Conservation (phyloP, 2,888 invertebrate species). For the Leptura quadrifasciata region DNA sequence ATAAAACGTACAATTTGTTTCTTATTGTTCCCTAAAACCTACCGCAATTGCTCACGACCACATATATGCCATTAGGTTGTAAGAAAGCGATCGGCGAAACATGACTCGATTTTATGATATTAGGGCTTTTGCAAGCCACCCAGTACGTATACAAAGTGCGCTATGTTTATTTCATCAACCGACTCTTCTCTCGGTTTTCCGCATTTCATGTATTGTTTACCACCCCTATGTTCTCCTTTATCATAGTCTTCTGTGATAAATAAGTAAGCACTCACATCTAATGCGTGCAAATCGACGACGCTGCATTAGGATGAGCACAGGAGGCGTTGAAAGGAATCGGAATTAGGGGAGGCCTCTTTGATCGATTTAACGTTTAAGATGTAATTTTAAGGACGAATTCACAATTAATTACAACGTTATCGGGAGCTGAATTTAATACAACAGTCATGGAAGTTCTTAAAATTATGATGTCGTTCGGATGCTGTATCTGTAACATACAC, state of each 20-base stretch:
- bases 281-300: constrained; percentile 44
- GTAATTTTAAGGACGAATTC: constrained; percentile 14
- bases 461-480: no score
- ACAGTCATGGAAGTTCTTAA: no score
- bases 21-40: no score
- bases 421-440: no score
- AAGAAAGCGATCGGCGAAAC: background rate
- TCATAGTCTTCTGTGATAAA: constrained; percentile 43
- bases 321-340: constrained; percentile 20
- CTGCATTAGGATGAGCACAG: constrained; percentile 23
- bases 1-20: no score
- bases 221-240: constrained; percentile 32
- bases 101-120: background rate
- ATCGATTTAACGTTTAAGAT: constrained; percentile 18
- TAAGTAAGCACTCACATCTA: constrained; percentile 42
- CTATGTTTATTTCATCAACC: constrained; percentile 39
- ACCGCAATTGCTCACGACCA: no score
- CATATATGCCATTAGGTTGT: no score
- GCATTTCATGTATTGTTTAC: constrained; percentile 47
- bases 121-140: background rate
- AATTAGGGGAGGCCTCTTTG: constrained; percentile 13
- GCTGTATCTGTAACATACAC: no score
- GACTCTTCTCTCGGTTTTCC: constrained; percentile 36
- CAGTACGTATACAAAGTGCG: constrained; percentile 14
- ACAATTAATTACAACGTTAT: constrained; percentile 5